Evolutionary conservation across 2,113 vertebrate genomes (phyloP).

Genomic region (Seriola aureovittata): DNA sequence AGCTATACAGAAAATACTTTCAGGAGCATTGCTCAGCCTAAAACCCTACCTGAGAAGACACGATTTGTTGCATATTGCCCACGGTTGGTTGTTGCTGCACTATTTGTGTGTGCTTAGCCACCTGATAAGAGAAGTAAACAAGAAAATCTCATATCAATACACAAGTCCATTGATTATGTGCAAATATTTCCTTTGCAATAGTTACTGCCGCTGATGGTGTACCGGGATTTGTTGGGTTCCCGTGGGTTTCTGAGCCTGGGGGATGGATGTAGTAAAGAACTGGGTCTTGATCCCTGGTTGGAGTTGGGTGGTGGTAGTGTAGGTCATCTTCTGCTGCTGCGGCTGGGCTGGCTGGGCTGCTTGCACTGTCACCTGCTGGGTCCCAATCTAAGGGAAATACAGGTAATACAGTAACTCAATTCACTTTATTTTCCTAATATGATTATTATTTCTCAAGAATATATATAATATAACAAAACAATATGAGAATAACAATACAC

Average conservation of each 20-base stretch:
- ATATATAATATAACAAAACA: not conserved
- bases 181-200: not conserved
- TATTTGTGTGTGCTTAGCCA: constrained; percentile 90
- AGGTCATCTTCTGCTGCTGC: constrained; percentile 94
- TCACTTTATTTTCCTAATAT: not conserved
- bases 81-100: constrained; percentile 88
- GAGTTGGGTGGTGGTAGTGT: constrained; percentile 85
- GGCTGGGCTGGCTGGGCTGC: constrained; percentile 87
- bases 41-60: constrained; percentile 89
- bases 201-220: constrained; percentile 16
- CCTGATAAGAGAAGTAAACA: constrained; percentile 78
- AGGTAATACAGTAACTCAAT: not conserved
- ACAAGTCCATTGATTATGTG: not conserved
- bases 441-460: not conserved
- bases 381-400: constrained; percentile 60
- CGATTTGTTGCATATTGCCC: constrained; percentile 91
- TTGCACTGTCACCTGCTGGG: constrained; percentile 90
- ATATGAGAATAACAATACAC: too few species aligned
- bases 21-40: not conserved
- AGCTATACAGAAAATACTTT: not conserved
- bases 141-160: constrained; percentile 34
- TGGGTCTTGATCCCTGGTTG: constrained; percentile 94
- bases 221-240: constrained; percentile 94
- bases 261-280: constrained; percentile 91
- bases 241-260: constrained; percentile 90